Percentiles rank a stretch among this genome's conserved stretches.
Conservation (phyloP, 2,113 vertebrate genomes). For the Eulacestoma nigropectus region DNA sequence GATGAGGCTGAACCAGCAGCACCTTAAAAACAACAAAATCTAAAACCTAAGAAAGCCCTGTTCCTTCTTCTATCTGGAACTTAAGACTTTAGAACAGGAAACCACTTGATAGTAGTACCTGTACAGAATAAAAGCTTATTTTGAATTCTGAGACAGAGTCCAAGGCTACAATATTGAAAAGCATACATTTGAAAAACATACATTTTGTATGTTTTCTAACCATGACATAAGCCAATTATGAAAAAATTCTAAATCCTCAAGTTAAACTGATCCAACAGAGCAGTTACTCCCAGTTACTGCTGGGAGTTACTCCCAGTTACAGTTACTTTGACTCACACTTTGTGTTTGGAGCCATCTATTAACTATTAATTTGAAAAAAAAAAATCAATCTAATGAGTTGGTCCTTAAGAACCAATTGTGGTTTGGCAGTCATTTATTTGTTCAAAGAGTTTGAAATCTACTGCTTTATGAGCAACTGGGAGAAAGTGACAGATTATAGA, state of each 20-base stretch:
- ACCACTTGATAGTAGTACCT: background rate
- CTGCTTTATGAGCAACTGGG: background rate
- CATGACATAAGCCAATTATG: background rate
- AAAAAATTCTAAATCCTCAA: background rate
- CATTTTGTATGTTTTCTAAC: background rate
- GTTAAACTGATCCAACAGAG: background rate
- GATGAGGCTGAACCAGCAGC: background rate
- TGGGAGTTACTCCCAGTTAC: background rate
- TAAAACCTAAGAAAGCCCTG: background rate
- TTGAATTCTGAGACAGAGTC: background rate
- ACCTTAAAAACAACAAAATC: background rate
- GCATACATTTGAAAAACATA: too few relatives aligned
- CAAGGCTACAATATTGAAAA: background rate
- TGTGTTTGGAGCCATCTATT: background rate
- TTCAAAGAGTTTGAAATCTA: background rate
- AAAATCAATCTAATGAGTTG: background rate
- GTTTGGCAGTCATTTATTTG: background rate
- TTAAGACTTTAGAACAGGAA: background rate
- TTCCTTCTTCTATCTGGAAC: background rate
- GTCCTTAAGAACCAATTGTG: background rate
- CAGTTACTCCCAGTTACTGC: background rate
- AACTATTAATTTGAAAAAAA: background rate
- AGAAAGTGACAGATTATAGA: background rate
- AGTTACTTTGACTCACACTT: background rate
- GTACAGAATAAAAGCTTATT: background rate